A percentile compares a stretch with the other conserved stretches of the same genome.
Conservation (phyloP, 1,140 invertebrate species). For the Drosophila eugracilis region DNA sequence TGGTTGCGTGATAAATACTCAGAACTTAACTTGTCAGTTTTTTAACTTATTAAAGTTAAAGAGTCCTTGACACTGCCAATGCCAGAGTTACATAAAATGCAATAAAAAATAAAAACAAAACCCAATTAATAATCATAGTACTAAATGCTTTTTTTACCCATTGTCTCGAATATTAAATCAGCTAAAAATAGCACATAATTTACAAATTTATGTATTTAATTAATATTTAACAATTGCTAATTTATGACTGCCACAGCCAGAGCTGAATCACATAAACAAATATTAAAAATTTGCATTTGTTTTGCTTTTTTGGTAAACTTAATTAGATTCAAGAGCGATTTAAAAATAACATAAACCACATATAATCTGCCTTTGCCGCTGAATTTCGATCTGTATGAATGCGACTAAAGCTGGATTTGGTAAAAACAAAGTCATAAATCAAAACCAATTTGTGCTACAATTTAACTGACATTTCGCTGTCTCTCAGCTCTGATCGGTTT, state of each 20-base stretch:
- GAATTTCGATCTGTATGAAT: neutral
- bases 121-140: neutral
- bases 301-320: neutral
- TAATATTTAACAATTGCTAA: constrained; percentile 40
- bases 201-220: neutral
- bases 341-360: neutral
- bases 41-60: too few species aligned
- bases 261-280: constrained; percentile 5
- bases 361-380: neutral
- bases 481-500: constrained; percentile 34
- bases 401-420: constrained; percentile 26
- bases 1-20: too few species aligned
- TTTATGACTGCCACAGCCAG: constrained; percentile 6
- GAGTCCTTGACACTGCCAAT: too few species aligned
- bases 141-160: neutral
- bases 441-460: constrained; percentile 43
- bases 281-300: neutral
- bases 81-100: too few species aligned
- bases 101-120: neutral
- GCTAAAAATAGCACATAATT: neutral
- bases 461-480: constrained; percentile 58
- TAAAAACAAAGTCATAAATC: constrained; percentile 63
- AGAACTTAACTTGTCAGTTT: too few species aligned
- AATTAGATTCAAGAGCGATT: neutral
- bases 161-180: neutral